A percentile compares a stretch with the other conserved stretches of the same genome.
Conservation (phyloP, 2,888 invertebrate genomes). For the Heliconius aoede region DNA sequence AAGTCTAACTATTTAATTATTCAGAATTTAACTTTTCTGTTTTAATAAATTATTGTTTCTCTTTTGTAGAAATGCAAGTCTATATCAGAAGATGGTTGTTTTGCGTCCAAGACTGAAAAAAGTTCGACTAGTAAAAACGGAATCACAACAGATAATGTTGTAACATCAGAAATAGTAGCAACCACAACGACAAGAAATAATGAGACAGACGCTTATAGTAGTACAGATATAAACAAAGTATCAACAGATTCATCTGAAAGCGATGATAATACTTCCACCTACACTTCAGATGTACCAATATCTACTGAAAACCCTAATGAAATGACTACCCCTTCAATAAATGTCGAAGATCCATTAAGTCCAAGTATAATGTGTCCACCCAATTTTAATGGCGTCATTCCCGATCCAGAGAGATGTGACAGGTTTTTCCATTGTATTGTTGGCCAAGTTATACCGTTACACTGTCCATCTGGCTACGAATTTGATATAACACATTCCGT, state of each 20-base stretch:
- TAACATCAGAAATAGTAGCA: not conserved
- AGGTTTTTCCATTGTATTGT: not conserved
- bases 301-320: not conserved
- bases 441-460: conserved; percentile 1
- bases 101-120: not conserved
- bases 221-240: not conserved
- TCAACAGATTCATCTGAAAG: conserved; percentile 13
- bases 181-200: not conserved
- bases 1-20: no score
- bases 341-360: not conserved
- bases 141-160: not conserved
- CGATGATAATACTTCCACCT: not conserved
- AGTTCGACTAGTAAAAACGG: not conserved
- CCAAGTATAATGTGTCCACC: not conserved
- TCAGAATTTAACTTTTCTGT: not conserved
- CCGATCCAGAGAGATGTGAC: conserved; percentile 13
- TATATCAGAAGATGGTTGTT: conserved; percentile 12
- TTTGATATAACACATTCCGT: conserved; percentile 32
- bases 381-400: not conserved
- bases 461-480: conserved; percentile 14
- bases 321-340: conserved; percentile 2
- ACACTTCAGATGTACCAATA: not conserved
- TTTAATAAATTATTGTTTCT: not conserved
- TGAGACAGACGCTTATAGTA: not conserved
- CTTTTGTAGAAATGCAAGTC: not conserved